phyloP scores from a whole-genome alignment of 2,113 vertebrate genomes.

The Oreocharis arfaki region DNA sequence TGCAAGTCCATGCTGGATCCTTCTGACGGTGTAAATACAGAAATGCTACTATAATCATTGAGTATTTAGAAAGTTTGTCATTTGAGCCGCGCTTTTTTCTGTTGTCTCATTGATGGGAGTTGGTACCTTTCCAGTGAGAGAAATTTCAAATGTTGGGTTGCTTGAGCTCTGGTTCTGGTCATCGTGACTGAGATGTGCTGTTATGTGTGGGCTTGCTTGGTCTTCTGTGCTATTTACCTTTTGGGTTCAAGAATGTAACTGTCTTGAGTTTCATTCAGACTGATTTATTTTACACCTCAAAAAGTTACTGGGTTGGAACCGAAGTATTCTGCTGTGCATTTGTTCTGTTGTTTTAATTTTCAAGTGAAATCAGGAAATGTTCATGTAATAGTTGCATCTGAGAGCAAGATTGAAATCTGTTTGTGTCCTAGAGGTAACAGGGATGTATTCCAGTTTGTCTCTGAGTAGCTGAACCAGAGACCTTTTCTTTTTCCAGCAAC shows the following conservation, averaged over 20 bases:
- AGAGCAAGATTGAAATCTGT: not conserved
- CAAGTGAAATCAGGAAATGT: not conserved
- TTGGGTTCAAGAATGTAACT: not conserved
- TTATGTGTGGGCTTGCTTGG: not conserved
- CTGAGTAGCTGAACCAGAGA: not conserved
- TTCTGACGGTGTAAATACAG: conserved; percentile 66
- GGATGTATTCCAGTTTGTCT: not conserved
- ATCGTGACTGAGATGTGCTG: not conserved
- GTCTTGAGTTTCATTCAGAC: not conserved
- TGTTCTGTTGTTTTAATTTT: not conserved
- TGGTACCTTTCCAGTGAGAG: not conserved
- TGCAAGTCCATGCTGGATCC: conserved; percentile 87
- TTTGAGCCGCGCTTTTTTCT: not conserved
- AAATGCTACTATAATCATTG: not conserved
- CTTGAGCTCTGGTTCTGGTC: not conserved
- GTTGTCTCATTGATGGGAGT: not conserved
- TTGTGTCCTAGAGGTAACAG: not conserved
- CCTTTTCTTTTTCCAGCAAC: not conserved
- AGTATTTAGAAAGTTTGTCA: not conserved
- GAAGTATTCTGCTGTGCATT: not conserved
- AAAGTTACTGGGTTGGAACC: not conserved
- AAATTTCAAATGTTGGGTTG: not conserved
- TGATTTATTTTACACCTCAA: not conserved
- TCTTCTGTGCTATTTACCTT: not conserved
- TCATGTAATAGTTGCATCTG: not conserved